phyloP scores from a whole-genome alignment of 2,888 invertebrate genomes.

The Melanostoma mellinum region DNA sequence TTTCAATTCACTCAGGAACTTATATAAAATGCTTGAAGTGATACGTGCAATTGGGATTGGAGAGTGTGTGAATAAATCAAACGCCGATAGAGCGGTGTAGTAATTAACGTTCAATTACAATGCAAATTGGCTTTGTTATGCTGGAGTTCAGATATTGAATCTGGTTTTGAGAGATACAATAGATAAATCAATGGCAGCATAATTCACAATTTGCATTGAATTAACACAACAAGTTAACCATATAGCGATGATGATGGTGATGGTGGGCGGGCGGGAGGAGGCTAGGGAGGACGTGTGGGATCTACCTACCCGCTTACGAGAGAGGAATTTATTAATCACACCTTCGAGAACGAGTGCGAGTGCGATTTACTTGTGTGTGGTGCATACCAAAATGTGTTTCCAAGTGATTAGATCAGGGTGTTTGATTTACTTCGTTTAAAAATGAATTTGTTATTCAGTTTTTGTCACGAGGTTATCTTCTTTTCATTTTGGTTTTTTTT shows the following conservation, averaged over 20 bases:
- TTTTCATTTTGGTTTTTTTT: too few species aligned
- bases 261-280: background rate
- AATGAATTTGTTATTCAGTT: too few species aligned
- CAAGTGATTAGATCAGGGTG: background rate
- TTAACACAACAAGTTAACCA: slow-evolving; percentile 15
- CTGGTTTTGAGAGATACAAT: slow-evolving; percentile 35
- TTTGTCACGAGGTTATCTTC: too few species aligned
- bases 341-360: slow-evolving; percentile 1
- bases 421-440: too few species aligned
- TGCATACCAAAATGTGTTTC: background rate
- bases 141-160: slow-evolving; percentile 31
- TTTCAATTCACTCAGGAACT: slow-evolving; percentile 43
- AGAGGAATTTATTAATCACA: slow-evolving; percentile 55
- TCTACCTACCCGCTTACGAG: slow-evolving; percentile 41
- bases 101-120: slow-evolving; percentile 70
- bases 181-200: slow-evolving; percentile 57
- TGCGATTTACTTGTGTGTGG: slow-evolving; percentile 13
- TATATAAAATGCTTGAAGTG: slow-evolving; percentile 38
- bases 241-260: background rate
- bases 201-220: slow-evolving; percentile 53
- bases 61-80: slow-evolving; percentile 61
- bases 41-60: slow-evolving; percentile 7
- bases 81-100: slow-evolving; percentile 33
- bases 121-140: slow-evolving; percentile 65
- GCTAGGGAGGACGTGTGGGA: slow-evolving; percentile 45